Conservation (phyloP, 2,113 vertebrate genomes). For the Paradisaea rubra region DNA sequence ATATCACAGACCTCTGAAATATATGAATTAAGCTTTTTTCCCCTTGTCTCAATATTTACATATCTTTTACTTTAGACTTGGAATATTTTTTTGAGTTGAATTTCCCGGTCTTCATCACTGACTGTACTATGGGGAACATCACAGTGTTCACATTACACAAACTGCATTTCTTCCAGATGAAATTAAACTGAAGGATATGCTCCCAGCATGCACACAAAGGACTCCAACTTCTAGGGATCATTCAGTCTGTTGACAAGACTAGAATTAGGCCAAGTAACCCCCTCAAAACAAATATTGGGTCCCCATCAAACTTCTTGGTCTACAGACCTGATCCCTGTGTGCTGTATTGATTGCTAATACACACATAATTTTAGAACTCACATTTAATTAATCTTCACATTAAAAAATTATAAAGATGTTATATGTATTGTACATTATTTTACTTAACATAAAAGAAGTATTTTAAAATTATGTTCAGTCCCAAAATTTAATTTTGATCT, state of each 20-base stretch:
- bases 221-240: neutral
- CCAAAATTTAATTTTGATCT: neutral
- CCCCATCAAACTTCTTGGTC: neutral
- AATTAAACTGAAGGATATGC: neutral
- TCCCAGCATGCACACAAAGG: neutral
- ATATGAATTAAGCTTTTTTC: fast-evolving
- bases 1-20: neutral
- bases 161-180: neutral
- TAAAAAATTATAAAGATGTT: neutral
- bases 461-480: neutral
- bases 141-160: neutral
- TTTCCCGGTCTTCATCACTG: neutral
- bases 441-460: neutral
- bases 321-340: neutral
- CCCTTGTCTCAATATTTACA: neutral
- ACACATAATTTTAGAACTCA: neutral
- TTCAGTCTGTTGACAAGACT: neutral
- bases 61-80: neutral
- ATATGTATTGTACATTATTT: neutral
- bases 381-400: neutral
- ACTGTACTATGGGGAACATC: neutral
- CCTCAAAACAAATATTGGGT: too few relatives aligned
- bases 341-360: neutral
- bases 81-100: neutral
- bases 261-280: neutral